Percentiles rank a stretch among this genome's conserved stretches.
These are phyloP conservation scores for Boulengeromyrus knoepffleri DNA, from an alignment of 2,113 vertebrate species.

Conservation along the genomic window DNA sequence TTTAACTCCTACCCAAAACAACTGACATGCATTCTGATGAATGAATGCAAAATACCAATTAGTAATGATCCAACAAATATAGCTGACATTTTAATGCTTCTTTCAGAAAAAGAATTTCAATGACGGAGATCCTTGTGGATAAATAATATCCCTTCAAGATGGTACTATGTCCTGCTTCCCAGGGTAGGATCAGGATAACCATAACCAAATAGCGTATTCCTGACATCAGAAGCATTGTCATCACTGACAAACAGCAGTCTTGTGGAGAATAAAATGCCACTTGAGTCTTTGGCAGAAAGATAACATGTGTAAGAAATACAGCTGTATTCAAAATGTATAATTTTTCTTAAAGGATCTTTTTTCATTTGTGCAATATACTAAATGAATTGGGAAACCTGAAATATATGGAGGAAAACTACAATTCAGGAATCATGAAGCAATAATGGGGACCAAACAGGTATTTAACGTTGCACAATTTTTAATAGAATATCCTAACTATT, in stretches of 20 bases:
- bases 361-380: background rate
- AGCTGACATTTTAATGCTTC: background rate
- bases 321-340: background rate
- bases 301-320: background rate
- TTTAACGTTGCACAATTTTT: constrained; percentile 82
- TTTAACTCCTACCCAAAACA: background rate
- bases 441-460: background rate
- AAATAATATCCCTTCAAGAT: background rate
- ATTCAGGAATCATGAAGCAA: constrained; percentile 8
- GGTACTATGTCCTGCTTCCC: background rate
- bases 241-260: background rate
- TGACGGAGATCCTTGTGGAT: background rate
- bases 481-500: constrained; percentile 96
- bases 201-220: background rate
- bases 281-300: background rate
- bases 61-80: background rate
- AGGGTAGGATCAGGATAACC: background rate
- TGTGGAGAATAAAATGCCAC: background rate
- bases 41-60: background rate
- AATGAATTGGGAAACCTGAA: background rate
- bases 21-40: background rate
- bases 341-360: background rate
- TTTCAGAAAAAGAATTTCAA: background rate
- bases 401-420: background rate
- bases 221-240: background rate